Percentiles rank a stretch among this genome's conserved stretches.
phyloP scores from a whole-genome alignment of 2,888 invertebrate species.

The Ctena decussata region DNA sequence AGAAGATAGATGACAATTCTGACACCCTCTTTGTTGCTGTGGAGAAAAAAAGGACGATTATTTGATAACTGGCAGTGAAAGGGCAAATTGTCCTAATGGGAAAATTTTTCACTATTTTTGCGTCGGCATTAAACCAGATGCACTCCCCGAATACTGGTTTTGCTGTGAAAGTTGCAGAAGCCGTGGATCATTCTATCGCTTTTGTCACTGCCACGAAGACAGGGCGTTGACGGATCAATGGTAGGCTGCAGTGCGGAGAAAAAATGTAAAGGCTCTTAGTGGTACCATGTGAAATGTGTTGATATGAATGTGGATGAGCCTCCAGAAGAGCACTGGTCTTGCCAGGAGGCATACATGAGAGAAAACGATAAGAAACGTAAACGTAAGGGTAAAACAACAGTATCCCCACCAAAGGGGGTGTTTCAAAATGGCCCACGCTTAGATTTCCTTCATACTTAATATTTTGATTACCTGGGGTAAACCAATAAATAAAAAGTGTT shows the following conservation, averaged over 20 bases:
- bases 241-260: conserved; percentile 48
- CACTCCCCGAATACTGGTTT: conserved; percentile 25
- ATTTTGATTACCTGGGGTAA: too few relatives aligned
- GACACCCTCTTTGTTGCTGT: conserved; percentile 18
- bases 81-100: conserved; percentile 28
- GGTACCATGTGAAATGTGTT: conserved; percentile 53
- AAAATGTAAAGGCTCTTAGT: conserved; percentile 38
- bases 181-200: conserved; percentile 2
- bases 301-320: conserved; percentile 27
- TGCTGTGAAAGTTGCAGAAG: conserved; percentile 35
- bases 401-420: too few relatives aligned
- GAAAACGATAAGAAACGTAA: neutral
- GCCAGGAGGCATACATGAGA: conserved; percentile 24
- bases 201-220: conserved; percentile 42
- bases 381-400: too few relatives aligned
- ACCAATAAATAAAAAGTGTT: too few relatives aligned
- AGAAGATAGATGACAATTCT: neutral
- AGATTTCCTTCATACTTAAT: too few relatives aligned
- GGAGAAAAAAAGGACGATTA: neutral
- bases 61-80: conserved; percentile 4
- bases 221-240: conserved; percentile 44
- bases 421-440: too few relatives aligned
- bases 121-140: conserved; percentile 26
- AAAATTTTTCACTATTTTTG: conserved; percentile 51
- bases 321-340: conserved; percentile 48